Evolutionary conservation across 1,140 invertebrate genomes (phyloP), one percentile per base, ranked within the genome.

Genomic region (Brachystomella parvula): DNA sequence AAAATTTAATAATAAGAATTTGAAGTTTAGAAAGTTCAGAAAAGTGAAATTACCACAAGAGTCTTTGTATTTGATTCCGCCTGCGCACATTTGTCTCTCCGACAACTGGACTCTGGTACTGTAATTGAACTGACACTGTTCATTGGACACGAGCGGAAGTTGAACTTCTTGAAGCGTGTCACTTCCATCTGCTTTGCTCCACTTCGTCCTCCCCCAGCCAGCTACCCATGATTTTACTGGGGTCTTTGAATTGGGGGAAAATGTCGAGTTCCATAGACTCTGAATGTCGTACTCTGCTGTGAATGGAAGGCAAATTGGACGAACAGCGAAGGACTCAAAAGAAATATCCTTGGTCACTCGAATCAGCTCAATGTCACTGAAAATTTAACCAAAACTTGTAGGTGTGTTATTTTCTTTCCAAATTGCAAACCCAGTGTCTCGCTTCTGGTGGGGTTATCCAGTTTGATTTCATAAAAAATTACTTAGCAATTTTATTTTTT

Each of bases 41-140:
- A 9, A 57, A 60, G 3, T 9, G 12, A 53, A 21, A 15, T 60
- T 47, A 21, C 67, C 66, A 47, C 67, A 72, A 31, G 62, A 63
- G 63, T 72, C 71, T 21, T 35, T 65, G 1, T 44, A 53, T 56
- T 61, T 58, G 1, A 57, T 24, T 19, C 71, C 71, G 17, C 68
- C 68, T 30, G 71, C 71, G 53, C 71, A 72, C 44, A 71, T 66
- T 56, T 71, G 70, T 29, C 61, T 63, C 29, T 68, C 64, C 9
- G 59, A 39, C 17, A 71, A 63, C 31, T 30, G 9, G 17, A 62
- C 59, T 47, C 64, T 60, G 0, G 26, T 66, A n/a, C 58, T 66
- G 47, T 71, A 71, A 47, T 68, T 71, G 2, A 3, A 32, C 58
- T 71, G 66, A 61, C 70, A 71, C 47, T 68, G 56, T 30, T 68